These are phyloP conservation scores for Podarcis siculus DNA, from an alignment of 2,797 vertebrate species.

Conservation along the genomic window DNA sequence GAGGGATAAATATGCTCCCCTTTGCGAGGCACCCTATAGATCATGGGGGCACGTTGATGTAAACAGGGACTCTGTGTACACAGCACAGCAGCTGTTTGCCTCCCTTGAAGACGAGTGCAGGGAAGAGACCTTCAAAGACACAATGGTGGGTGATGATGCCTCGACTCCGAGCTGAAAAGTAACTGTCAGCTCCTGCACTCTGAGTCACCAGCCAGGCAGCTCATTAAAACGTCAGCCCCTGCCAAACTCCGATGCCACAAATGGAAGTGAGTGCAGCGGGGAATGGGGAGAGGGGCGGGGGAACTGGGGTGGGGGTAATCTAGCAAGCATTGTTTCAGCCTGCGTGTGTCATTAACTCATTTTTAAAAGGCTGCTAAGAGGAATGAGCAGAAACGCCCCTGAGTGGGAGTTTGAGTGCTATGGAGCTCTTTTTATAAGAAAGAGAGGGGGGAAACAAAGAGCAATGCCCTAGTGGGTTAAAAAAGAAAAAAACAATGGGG, in stretches of 20 bases:
- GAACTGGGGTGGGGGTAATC: neutral
- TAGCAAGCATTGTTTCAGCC: conserved; percentile 22
- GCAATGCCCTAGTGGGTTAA: neutral
- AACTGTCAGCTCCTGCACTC: conserved; percentile 16
- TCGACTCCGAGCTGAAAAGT: conserved; percentile 23
- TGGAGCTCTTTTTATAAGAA: neutral
- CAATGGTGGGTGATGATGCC: conserved; percentile 20
- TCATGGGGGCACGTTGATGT: neutral
- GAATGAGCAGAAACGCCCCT: conserved; percentile 10
- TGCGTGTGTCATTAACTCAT: conserved; percentile 21
- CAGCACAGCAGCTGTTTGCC: conserved; percentile 20
- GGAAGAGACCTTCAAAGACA: conserved; percentile 23
- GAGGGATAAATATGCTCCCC: neutral
- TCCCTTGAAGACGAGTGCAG: neutral
- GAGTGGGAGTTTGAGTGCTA: conserved; percentile 23
- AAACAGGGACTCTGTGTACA: conserved; percentile 2
- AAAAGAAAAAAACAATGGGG: neutral
- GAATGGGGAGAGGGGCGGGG: neutral
- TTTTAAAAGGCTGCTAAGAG: conserved; percentile 5
- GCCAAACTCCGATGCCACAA: neutral
- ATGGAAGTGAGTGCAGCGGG: conserved; percentile 1
- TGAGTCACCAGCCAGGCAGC: conserved; percentile 37
- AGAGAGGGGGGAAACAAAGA: neutral
- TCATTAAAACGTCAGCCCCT: conserved; percentile 22
- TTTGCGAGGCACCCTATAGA: neutral